Base-by-base conservation (phyloP, 2,888 invertebrate genomes). In the Lypha dubia region DNA sequence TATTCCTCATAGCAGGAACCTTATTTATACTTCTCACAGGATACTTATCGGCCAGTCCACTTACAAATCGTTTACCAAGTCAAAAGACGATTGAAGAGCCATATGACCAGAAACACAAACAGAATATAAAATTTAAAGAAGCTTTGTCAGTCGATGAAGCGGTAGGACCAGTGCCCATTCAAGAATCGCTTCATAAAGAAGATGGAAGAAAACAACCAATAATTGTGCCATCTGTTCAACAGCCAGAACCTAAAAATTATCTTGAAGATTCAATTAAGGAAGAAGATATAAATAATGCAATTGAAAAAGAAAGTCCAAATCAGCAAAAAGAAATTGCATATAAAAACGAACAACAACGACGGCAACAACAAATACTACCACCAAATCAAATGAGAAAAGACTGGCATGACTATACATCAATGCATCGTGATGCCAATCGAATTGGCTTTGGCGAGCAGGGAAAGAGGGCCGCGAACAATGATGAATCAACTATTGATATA, bases 371-470 rank as follows among this genome's bases (percentile, higher is more conserved):
- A 44, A 56, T 86, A 67, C 17, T 82, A 41, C 73, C 83, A 24
- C 82, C 87, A 20, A 76, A 15, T 75, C 68, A 87, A 1, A 60
- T 75, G 0, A 95, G 94, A 92, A 95, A 95, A 87, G 97, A 97
- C 90, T 97, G 97, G 97, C 96, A 97, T 87, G 94, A 97, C 92
- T 95, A 96, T 88, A 92, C 93, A 24, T 93, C 93, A 84, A 96
- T 97, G 86, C 92, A 93, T 41, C 92, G 92, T 22, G 97, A 97
- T 87, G 89, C 90, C 4, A 79, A 88, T n/a, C 93, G 96, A 77
- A 93, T 92, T 83, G 96, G 97, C 15, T 93, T 94, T 8, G 97
- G 97, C 0, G 97, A 97, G 89, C 95, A 95, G 56, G 97, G 97
- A 0, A 92, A 93, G 84, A 93, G 95, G 0, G 96, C 96, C 9